phyloP scores from a whole-genome alignment of 2,797 vertebrate species.

The Lycodopsis pacificus region DNA sequence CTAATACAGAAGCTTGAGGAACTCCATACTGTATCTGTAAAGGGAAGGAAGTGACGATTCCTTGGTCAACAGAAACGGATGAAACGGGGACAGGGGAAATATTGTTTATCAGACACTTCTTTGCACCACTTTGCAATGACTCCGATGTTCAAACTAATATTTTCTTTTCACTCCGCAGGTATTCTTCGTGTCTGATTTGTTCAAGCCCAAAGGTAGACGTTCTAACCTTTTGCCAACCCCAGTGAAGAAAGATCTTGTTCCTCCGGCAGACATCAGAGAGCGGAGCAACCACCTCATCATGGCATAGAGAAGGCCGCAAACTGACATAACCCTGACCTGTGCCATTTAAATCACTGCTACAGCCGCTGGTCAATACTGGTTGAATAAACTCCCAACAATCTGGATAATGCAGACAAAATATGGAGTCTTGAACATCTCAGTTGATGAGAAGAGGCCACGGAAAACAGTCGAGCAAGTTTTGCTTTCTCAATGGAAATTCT shows the following conservation, averaged over 20 bases:
- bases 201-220: constrained; percentile 88
- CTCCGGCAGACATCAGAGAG: constrained; percentile 91
- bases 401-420: constrained; percentile 39
- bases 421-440: constrained; percentile 36
- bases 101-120: too few species aligned
- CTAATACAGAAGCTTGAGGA: constrained; percentile 1
- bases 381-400: constrained; percentile 31
- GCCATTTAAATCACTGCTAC: constrained; percentile 62
- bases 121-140: background rate
- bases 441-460: constrained; percentile 31
- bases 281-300: constrained; percentile 93
- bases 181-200: constrained; percentile 94
- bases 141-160: background rate
- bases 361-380: constrained; percentile 63
- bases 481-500: constrained; percentile 38
- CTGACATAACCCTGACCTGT: constrained; percentile 56
- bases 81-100: too few species aligned
- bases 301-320: constrained; percentile 82
- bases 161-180: constrained; percentile 78
- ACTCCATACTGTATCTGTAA: background rate
- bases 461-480: constrained; percentile 28
- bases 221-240: constrained; percentile 78
- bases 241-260: constrained; percentile 90
- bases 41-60: background rate
- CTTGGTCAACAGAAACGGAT: background rate